phyloP scores from a whole-genome alignment of 1,140 invertebrate genomes.

The Epicauta chinensis region DNA sequence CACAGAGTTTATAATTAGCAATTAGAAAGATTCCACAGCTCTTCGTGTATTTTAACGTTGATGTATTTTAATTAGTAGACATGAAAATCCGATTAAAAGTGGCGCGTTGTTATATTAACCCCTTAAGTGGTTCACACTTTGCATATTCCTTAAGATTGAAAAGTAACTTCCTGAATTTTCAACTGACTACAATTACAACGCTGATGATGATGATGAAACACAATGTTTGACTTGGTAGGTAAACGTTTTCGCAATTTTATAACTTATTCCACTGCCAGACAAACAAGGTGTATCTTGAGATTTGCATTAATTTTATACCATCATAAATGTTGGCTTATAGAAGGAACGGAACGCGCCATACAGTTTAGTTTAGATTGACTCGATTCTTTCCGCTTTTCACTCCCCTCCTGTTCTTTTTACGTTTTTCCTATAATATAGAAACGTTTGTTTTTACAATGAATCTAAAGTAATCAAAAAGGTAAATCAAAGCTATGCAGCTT shows the following conservation, averaged over 20 bases:
- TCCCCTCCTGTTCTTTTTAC: not conserved
- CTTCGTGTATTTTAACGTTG: slow-evolving; percentile 30
- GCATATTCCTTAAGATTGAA: slow-evolving; percentile 32
- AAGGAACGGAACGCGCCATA: slow-evolving; percentile 1
- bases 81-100: slow-evolving; percentile 40
- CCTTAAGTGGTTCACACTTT: slow-evolving; percentile 35
- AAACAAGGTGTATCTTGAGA: slow-evolving; percentile 36
- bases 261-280: slow-evolving; percentile 30
- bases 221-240: slow-evolving; percentile 30
- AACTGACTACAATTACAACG: too few species aligned
- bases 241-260: slow-evolving; percentile 35
- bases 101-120: slow-evolving; percentile 36
- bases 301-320: slow-evolving; percentile 39
- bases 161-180: slow-evolving; percentile 14
- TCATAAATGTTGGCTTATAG: slow-evolving; percentile 35
- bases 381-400: not conserved
- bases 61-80: slow-evolving; percentile 41
- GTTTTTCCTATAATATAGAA: too few species aligned
- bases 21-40: slow-evolving; percentile 37
- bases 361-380: slow-evolving; percentile 11
- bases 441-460: not conserved
- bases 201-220: not conserved
- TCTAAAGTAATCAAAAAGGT: slow-evolving; percentile 28
- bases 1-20: slow-evolving; percentile 43
- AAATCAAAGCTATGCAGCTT: slow-evolving; percentile 23